Evolutionary conservation across 1,140 invertebrate species (phyloP), one percentile per base, ranked within the genome.

Genomic region (Belonocnema kinseyi): DNA sequence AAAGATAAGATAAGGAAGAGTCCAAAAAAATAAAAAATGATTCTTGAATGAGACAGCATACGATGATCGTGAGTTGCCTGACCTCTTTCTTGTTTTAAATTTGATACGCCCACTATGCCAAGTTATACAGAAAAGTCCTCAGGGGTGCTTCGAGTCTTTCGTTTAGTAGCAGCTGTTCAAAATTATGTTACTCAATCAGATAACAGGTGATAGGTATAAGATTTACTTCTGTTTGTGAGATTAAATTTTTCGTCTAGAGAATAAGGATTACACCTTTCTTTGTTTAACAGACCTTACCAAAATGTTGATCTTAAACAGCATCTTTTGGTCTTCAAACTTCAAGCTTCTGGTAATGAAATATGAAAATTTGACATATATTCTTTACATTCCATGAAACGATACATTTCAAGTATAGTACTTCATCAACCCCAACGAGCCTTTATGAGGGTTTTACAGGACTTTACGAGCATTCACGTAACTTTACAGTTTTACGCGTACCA

Each of bases 401-500:
- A 66, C 61, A 40, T 66, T 66, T 66, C 61, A 66, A 66, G 61
- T 66, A 10, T 46, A 66, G 58, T 66, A 66, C 61, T 66, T 66
- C 58, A 16, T 66, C 58, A 66, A 66, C 21, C 26, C n/a, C 26
- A 66, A 66, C 61, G 33, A 66, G 61, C 61, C 33, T 66, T 66
- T 66, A 66, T 66, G 61, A 66, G 61, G 61, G 33, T 16, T 66
- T 66, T 66, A 66, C 61, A 33, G 61, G 33, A 66, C 61, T 66
- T 66, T 40, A 66, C 61, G 61, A 66, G 61, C 61, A 66, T 66
- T 66, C 61, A 66, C 61, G 61, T 66, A 16, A 66, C 61, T 66
- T 66, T 66, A 46, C 61, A 66, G 61, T 66, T 66, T 66, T 66
- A 66, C 61, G 61, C 61, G 61, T 66, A 66, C 61, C 61, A 66